Evolutionary conservation across 2,113 vertebrate genomes (phyloP).

Genomic region (Psittacula cyanocephala): DNA sequence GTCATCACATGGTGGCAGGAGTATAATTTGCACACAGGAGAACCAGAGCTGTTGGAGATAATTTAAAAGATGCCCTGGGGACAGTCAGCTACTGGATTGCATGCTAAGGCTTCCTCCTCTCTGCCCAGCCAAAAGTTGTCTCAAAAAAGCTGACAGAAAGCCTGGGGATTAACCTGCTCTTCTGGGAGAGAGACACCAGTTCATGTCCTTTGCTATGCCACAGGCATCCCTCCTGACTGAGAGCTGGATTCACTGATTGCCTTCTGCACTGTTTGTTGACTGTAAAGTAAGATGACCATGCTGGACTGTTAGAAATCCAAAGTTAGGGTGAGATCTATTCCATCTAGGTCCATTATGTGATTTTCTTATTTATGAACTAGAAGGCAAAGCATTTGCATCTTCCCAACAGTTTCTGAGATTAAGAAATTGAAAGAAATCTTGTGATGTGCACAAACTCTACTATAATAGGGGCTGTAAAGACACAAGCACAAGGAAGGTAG

Average conservation of each 20-base stretch:
- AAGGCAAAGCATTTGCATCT: not conserved
- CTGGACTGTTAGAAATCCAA: not conserved
- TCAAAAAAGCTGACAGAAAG: not conserved
- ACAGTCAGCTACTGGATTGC: not conserved
- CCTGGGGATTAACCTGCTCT: not conserved
- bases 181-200: not conserved
- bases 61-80: not conserved
- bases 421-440: not conserved
- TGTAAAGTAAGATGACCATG: not conserved
- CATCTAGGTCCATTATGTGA: rapidly evolving
- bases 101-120: not conserved
- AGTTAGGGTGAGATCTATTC: not conserved
- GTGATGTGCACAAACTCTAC: not conserved
- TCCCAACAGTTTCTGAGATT: not conserved
- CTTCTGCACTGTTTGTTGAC: not conserved
- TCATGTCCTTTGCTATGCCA: not conserved
- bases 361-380: not conserved
- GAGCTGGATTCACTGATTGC: not conserved
- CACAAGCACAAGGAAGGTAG: not conserved
- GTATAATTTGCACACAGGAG: not conserved
- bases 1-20: not conserved
- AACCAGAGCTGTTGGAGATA: not conserved
- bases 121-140: not conserved
- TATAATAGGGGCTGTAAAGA: not conserved
- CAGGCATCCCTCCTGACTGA: not conserved